A percentile compares a stretch with the other conserved stretches of the same genome.
phyloP scores from a whole-genome alignment of 2,888 invertebrate genomes.

The Athrips mouffetella region DNA sequence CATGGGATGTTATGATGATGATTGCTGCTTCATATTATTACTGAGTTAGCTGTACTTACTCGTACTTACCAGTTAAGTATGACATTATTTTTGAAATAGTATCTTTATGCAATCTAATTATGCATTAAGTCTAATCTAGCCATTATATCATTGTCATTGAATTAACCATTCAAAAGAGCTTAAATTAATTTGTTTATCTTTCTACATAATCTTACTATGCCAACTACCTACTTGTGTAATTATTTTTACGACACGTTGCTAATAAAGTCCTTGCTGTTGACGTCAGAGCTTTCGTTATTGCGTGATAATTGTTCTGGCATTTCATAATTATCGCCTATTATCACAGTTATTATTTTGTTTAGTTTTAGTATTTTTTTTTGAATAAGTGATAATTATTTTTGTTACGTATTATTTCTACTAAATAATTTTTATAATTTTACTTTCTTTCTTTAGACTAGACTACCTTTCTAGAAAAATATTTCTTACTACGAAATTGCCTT shows the following conservation, averaged over 20 bases:
- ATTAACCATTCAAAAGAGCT: not conserved
- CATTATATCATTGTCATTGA: slow-evolving; percentile 6
- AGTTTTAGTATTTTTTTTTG: not conserved
- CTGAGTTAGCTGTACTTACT: too few species aligned
- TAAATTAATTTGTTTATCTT: not conserved
- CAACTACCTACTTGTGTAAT: not conserved
- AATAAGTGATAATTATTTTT: not conserved
- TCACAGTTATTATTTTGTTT: not conserved
- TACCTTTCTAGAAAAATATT: too few species aligned
- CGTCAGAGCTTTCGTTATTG: not conserved
- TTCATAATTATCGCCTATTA: not conserved
- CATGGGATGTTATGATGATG: too few species aligned
- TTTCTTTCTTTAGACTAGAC: too few species aligned
- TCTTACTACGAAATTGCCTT: too few species aligned
- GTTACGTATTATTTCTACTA: not conserved
- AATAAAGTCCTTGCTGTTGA: not conserved
- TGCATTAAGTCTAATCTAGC: not conserved
- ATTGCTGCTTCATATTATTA: too few species aligned
- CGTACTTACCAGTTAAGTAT: too few species aligned
- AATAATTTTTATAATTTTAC: not conserved
- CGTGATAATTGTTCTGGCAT: slow-evolving; percentile 1
- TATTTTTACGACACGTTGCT: not conserved
- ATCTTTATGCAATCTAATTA: not conserved
- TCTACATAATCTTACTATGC: not conserved
- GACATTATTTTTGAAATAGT: too few species aligned